phyloP scores from a whole-genome alignment of 2,113 vertebrate genomes.

The Chlamydotis undulata region DNA sequence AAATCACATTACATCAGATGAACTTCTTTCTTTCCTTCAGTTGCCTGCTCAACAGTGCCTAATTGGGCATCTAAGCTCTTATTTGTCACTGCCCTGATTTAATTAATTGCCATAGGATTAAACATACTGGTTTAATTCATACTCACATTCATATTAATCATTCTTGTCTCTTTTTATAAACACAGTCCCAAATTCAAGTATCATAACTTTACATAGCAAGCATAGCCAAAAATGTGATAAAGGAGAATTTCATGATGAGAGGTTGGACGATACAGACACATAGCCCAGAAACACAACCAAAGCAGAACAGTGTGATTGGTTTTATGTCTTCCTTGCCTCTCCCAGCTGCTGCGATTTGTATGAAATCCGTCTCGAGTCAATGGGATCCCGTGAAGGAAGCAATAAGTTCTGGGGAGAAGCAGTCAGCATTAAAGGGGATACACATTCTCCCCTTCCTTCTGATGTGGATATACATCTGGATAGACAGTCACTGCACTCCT shows the following conservation, averaged over 20 bases:
- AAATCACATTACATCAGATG: neutral
- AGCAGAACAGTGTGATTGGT: neutral
- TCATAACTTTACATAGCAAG: neutral
- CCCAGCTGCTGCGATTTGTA: neutral
- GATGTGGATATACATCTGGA: neutral
- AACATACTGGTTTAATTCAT: slow-evolving; percentile 41
- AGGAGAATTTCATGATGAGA: slow-evolving; percentile 9
- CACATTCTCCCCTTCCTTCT: neutral
- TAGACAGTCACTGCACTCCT: neutral
- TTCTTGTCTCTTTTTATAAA: slow-evolving; percentile 17
- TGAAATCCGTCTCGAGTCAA: neutral
- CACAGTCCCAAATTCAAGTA: neutral
- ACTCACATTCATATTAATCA: neutral
- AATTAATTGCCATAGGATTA: neutral
- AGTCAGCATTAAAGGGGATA: neutral
- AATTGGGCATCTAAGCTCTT: neutral
- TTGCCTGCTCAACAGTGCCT: neutral
- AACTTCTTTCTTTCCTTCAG: neutral
- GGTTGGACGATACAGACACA: neutral
- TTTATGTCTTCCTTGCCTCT: neutral
- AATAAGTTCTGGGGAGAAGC: neutral
- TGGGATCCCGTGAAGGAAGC: neutral
- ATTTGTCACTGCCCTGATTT: neutral
- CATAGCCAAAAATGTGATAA: slow-evolving; percentile 4
- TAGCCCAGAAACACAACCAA: neutral